These are phyloP conservation scores for Orthosia cruda DNA, from an alignment of 2,888 invertebrate species.

Conservation along the genomic window DNA sequence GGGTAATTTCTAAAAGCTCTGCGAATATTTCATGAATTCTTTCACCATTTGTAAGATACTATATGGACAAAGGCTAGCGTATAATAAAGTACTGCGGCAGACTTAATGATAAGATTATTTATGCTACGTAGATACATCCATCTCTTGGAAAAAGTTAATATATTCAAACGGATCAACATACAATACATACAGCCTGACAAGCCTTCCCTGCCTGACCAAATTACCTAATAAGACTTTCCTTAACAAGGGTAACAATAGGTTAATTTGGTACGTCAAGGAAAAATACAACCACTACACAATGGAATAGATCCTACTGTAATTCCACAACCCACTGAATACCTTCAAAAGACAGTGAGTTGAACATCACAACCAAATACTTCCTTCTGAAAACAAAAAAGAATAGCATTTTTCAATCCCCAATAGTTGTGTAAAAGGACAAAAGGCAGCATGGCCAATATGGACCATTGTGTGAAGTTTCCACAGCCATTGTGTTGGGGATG, in stretches of 20 bases:
- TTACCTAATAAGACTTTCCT: not conserved
- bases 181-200: not conserved
- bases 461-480: slow-evolving; percentile 43
- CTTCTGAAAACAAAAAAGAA: slow-evolving; percentile 25
- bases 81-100: too few species aligned
- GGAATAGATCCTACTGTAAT: not conserved
- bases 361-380: slow-evolving; percentile 7
- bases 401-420: slow-evolving; percentile 22
- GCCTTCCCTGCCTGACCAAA: not conserved
- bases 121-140: not conserved
- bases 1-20: too few species aligned
- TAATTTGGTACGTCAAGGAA: not conserved
- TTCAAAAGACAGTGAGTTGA: slow-evolving; percentile 5
- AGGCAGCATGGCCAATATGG: slow-evolving; percentile 41
- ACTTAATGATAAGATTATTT: not conserved
- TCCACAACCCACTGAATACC: not conserved
- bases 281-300: not conserved
- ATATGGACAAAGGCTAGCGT: too few species aligned
- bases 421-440: slow-evolving; percentile 50
- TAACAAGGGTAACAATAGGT: not conserved
- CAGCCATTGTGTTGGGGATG: slow-evolving; percentile 31
- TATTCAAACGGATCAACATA: not conserved
- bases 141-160: not conserved
- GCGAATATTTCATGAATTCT: too few species aligned
- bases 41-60: too few species aligned